Evolutionary conservation across 2,113 vertebrate genomes (phyloP), one percentile per base, ranked within the genome.

Genomic region (Anguilla japonica): DNA sequence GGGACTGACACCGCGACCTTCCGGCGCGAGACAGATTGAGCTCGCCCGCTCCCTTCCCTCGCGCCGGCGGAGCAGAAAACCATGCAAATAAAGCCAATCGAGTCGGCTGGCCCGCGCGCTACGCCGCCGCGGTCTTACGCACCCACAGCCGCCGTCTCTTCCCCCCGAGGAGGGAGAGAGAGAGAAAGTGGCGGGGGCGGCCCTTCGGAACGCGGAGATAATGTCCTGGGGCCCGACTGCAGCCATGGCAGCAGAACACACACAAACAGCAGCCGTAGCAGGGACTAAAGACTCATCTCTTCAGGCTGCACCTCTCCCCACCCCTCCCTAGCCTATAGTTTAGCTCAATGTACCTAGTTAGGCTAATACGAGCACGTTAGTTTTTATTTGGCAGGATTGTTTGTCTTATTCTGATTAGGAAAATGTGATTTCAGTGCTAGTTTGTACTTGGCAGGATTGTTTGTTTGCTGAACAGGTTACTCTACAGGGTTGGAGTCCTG

Each of bases 1-100:
- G 92, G 89, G 88, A 90, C 88, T 63, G 87, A 92, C 90, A 85
- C 87, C 41, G 86, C 92, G 94, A 95, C 93, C 94, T 94, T 93
- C 93, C 90, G 83, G 84, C 91, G 91, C 92, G 91, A 91, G 91
- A 92, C 91, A 91, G 88, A 90, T 88, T 53, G 89, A 92, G 88
- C 91, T 90, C 88, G 89, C 91, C 34, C 81, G 88, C 89, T 92
- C 90, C 91, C 87, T 84, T 79, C 90, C 85, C 85, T 87, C 90
- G 87, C 89, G 91, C 91, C 91, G 91, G 87, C 90, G 57, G 89
- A 89, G 90, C 91, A 89, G 92, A 88, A 94, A 94, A 94, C 93
- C 89, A 92, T 88, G 57, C 91, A 94, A 92, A 93, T 92, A 92
- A 94, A 91, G 87, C 91, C 89, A 90, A 91, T 86, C 88, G 90